Percentiles rank a stretch among this genome's conserved stretches.
Evolutionary conservation across 2,888 invertebrate species (phyloP).

Genomic region (Euspilapteryx auroguttella): DNA sequence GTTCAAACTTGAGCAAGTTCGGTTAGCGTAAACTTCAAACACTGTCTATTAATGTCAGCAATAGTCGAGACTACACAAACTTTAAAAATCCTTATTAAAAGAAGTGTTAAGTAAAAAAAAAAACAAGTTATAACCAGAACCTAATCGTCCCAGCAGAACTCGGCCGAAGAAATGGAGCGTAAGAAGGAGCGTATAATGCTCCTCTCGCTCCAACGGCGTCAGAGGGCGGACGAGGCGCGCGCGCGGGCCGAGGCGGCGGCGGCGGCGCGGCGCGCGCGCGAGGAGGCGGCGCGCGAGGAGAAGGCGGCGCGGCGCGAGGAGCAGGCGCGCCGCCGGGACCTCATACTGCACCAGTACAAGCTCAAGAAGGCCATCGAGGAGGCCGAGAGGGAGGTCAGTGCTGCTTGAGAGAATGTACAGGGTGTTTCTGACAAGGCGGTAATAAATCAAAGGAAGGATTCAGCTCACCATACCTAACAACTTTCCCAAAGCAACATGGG

Average conservation of each 20-base stretch:
- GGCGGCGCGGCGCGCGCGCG: slow-evolving; percentile 73
- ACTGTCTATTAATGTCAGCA: no score
- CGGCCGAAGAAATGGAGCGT: slow-evolving; percentile 88
- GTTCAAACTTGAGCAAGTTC: no score
- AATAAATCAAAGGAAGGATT: no score
- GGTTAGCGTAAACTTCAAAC: no score
- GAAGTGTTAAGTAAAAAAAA: no score
- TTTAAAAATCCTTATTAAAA: no score
- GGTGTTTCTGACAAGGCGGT: no score
- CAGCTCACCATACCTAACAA: no score
- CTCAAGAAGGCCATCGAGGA: slow-evolving; percentile 83
- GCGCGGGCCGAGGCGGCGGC: slow-evolving; percentile 82
- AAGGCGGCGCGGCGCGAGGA: slow-evolving; percentile 77
- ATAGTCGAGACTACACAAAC: no score
- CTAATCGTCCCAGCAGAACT: slow-evolving; percentile 74
- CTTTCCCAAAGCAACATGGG: no score
- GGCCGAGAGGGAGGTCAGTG: slow-evolving; percentile 70
- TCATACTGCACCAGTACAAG: slow-evolving; percentile 73
- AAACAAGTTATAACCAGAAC: no score
- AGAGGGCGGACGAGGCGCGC: slow-evolving; percentile 87
- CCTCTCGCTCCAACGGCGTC: slow-evolving; percentile 85
- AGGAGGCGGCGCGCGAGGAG: slow-evolving; percentile 75
- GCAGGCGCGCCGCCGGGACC: slow-evolving; percentile 81
- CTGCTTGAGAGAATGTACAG: no score
- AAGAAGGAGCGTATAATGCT: slow-evolving; percentile 91